phyloP scores from a whole-genome alignment of 2,797 vertebrate species.

The Alectoris magna region DNA sequence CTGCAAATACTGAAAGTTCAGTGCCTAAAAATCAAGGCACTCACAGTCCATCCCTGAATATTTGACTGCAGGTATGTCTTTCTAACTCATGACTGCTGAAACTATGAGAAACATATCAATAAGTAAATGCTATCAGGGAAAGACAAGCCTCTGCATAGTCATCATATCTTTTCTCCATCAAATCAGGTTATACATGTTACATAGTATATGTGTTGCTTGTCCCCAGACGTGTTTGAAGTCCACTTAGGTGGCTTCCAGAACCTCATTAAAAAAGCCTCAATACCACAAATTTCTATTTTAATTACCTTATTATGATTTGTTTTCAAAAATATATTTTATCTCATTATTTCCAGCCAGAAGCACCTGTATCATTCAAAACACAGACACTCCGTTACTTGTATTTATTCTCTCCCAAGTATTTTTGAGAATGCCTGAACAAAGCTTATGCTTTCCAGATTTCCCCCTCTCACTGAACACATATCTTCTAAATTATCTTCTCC shows the following conservation, averaged over 20 bases:
- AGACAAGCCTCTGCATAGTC: too few relatives aligned
- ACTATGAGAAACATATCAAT: too few relatives aligned
- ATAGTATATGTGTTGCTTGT: neutral
- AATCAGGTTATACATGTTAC: neutral
- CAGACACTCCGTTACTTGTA: fast-evolving
- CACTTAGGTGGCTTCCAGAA: neutral
- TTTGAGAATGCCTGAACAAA: neutral
- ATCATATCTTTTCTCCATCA: neutral
- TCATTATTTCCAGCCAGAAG: neutral
- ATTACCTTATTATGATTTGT: neutral
- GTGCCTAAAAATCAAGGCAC: too few relatives aligned
- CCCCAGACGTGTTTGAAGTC: neutral
- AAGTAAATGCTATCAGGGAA: too few relatives aligned
- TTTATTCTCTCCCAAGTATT: neutral
- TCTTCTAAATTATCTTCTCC: slow-evolving; percentile 32
- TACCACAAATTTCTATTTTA: neutral
- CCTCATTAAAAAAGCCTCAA: neutral
- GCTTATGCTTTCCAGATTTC: slow-evolving; percentile 40
- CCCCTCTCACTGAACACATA: neutral
- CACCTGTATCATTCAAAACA: neutral
- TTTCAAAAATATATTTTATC: neutral
- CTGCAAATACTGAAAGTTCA: too few relatives aligned
- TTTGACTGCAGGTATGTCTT: too few relatives aligned
- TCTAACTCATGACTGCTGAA: too few relatives aligned
- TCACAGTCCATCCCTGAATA: too few relatives aligned